Evolutionary conservation across 2,888 invertebrate species (phyloP).

Genomic region (Sericinus montela): DNA sequence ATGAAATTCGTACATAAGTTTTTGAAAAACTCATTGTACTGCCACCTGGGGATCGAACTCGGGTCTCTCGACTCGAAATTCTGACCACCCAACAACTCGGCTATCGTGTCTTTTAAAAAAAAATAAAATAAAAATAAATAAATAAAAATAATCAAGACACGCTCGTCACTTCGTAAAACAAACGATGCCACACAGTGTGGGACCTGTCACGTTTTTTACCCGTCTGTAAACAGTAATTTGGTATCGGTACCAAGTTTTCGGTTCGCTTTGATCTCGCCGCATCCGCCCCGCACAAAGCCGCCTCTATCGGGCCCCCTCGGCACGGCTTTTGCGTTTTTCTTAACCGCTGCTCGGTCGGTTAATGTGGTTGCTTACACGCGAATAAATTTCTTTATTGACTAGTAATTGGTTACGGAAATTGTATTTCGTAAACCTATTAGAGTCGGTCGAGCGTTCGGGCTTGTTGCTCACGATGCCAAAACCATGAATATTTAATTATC

Average conservation of each 20-base stretch:
- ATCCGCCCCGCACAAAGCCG: conserved; percentile 63
- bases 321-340: conserved; percentile 11
- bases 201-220: conserved; percentile 60
- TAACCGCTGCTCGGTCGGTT: conserved; percentile 3
- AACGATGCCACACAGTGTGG: conserved; percentile 35
- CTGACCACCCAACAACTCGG: too few relatives aligned
- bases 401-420: conserved; percentile 31
- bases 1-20: too few relatives aligned
- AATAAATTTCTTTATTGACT: conserved; percentile 32
- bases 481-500: too few relatives aligned
- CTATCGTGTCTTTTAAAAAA: too few relatives aligned
- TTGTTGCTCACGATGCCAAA: background rate
- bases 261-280: conserved; percentile 63
- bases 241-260: conserved; percentile 33
- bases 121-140: background rate
- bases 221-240: conserved; percentile 60
- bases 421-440: conserved; percentile 26
- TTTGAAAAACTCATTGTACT: too few relatives aligned
- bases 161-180: background rate
- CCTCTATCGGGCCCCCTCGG: conserved; percentile 22
- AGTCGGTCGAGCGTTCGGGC: conserved; percentile 22
- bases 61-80: too few relatives aligned
- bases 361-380: conserved; percentile 31
- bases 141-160: conserved; percentile 9
- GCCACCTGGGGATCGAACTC: too few relatives aligned